phyloP scores from a whole-genome alignment of 2,888 invertebrate species.

The Leuctra nigra region DNA sequence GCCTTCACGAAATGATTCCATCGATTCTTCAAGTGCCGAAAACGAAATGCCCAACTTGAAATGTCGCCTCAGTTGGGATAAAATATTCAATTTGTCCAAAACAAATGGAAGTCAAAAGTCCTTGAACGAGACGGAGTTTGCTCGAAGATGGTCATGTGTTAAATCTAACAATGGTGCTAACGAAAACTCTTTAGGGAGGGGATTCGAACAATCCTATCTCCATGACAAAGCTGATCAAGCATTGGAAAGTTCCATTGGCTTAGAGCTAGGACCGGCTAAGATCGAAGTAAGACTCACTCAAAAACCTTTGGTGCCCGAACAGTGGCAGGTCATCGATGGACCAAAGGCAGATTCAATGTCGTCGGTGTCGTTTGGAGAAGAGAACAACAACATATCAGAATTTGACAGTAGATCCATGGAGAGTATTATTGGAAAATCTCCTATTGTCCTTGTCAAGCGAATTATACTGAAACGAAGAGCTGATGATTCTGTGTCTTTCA shows the following conservation, averaged over 20 bases:
- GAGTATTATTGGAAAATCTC: neutral
- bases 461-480: constrained; percentile 22
- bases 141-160: constrained; percentile 14
- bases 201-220: neutral
- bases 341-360: neutral
- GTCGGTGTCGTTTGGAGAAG: neutral
- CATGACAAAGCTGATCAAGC: neutral
- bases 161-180: neutral
- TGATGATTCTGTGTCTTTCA: neutral
- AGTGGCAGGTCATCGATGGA: constrained; percentile 19
- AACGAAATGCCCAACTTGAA: constrained; percentile 11
- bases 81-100: constrained; percentile 25
- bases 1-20: neutral
- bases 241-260: no score
- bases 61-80: constrained; percentile 26
- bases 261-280: constrained; percentile 23
- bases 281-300: constrained; percentile 24
- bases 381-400: constrained; percentile 7
- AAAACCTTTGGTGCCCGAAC: constrained; percentile 3
- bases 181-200: neutral
- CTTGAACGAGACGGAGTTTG: constrained; percentile 1
- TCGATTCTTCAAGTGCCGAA: neutral
- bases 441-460: constrained; percentile 24
- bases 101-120: neutral
- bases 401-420: neutral